Conservation (phyloP, 2,113 vertebrate genomes). For the Regulus satrapa region DNA sequence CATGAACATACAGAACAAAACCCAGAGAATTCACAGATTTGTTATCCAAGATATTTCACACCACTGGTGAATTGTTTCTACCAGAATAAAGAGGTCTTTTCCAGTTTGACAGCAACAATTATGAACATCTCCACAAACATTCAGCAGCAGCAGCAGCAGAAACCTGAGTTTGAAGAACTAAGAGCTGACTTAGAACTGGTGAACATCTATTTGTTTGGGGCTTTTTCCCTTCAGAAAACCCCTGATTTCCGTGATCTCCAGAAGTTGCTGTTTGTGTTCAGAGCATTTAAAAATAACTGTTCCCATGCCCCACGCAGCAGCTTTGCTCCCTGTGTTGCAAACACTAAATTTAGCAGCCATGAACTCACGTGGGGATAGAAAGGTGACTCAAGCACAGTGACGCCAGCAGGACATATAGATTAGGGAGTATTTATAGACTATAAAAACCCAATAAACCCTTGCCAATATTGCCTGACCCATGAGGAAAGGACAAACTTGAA, state of each 20-base stretch:
- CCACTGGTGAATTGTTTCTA: neutral
- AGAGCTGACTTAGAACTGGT: neutral
- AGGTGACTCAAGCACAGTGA: slow-evolving; percentile 27
- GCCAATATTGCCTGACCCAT: neutral
- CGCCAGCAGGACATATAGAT: neutral
- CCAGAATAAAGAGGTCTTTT: neutral
- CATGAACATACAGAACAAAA: neutral
- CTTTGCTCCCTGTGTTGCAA: neutral
- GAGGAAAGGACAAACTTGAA: neutral
- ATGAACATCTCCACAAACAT: neutral
- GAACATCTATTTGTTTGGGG: neutral
- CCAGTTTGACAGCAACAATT: neutral
- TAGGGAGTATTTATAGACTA: slow-evolving; percentile 24
- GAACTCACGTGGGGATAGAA: neutral
- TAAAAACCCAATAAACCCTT: neutral
- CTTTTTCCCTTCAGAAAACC: neutral
- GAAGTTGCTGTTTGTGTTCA: neutral
- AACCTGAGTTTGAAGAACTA: neutral
- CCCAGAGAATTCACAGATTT: neutral
- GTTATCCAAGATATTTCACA: neutral
- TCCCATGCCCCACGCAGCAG: neutral
- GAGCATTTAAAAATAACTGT: neutral
- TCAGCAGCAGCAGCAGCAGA: neutral
- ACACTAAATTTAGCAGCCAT: neutral
- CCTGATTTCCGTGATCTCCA: neutral